A percentile compares a stretch with the other conserved stretches of the same genome.
These are phyloP conservation scores for Scortum barcoo DNA, from an alignment of 2,113 vertebrate genomes.

Conservation along the genomic window DNA sequence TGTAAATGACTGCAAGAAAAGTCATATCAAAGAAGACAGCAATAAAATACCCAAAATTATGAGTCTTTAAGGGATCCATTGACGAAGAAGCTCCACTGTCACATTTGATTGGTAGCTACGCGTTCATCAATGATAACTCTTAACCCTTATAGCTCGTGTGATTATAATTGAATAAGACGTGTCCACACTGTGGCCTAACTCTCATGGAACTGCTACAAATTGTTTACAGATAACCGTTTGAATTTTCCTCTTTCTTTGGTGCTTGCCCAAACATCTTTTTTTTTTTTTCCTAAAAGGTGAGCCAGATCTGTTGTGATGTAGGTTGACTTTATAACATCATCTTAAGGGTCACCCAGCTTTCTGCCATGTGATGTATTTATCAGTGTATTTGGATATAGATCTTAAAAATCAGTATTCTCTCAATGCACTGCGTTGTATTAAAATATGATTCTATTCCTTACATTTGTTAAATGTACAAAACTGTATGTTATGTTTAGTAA, in stretches of 20 bases:
- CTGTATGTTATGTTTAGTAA: conserved; percentile 57
- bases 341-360: conserved; percentile 50
- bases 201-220: conserved; percentile 38
- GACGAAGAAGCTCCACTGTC: conserved; percentile 29
- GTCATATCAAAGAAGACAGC: conserved; percentile 39
- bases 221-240: conserved; percentile 68
- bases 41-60: conserved; percentile 56
- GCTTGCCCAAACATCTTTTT: conserved; percentile 24
- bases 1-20: conserved; percentile 14
- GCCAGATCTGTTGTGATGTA: conserved; percentile 3
- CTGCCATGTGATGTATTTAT: conserved; percentile 54
- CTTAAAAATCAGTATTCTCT: conserved; percentile 46
- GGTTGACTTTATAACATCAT: conserved; percentile 33
- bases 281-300: neutral
- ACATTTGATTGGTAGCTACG: conserved; percentile 41
- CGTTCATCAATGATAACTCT: conserved; percentile 36
- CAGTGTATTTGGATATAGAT: conserved; percentile 44
- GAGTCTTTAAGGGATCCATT: neutral
- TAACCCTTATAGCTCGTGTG: conserved; percentile 10
- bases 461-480: conserved; percentile 58
- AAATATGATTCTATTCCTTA: conserved; percentile 41
- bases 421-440: conserved; percentile 41
- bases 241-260: conserved; percentile 37
- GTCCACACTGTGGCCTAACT: conserved; percentile 43
- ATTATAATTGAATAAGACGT: conserved; percentile 22